Evolutionary conservation across 2,113 vertebrate species (phyloP).

Genomic region (Pelobates fuscus): DNA sequence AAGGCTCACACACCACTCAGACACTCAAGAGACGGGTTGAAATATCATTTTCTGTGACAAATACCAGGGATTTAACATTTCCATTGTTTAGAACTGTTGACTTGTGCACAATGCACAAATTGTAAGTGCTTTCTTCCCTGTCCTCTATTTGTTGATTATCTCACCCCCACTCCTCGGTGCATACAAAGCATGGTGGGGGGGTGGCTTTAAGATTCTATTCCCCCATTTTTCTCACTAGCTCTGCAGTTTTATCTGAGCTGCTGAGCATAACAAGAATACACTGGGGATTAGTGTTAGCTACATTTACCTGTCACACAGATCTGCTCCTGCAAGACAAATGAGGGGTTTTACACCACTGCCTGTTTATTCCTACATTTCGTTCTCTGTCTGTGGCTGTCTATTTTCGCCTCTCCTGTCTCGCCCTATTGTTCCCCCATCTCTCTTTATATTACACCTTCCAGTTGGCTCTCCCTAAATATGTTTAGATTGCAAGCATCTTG

Average conservation of each 20-base stretch:
- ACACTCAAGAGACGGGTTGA: too few species aligned
- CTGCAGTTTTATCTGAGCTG: conserved; percentile 24
- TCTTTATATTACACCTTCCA: not conserved
- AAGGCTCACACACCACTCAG: too few species aligned
- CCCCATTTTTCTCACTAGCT: not conserved
- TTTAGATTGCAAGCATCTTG: too few species aligned
- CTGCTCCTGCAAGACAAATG: conserved; percentile 53
- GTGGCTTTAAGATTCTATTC: too few species aligned
- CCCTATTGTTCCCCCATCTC: conserved; percentile 9
- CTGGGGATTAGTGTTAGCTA: conserved; percentile 41
- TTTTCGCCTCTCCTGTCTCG: conserved; percentile 3
- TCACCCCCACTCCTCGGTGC: not conserved
- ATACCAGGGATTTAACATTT: too few species aligned
- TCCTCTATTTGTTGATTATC: not conserved
- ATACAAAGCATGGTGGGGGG: too few species aligned
- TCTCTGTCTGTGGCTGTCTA: conserved; percentile 3
- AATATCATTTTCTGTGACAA: too few species aligned
- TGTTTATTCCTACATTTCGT: conserved; percentile 8
- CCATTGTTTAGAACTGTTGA: conserved; percentile 29
- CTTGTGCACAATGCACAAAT: conserved; percentile 5
- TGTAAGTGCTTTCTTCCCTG: too few species aligned
- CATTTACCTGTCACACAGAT: conserved; percentile 37
- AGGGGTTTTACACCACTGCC: conserved; percentile 19
- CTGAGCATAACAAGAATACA: conserved; percentile 40
- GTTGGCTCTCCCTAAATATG: too few species aligned